phyloP scores from a whole-genome alignment of 92 coral and sea anemone species.

The Palythoa heliodiscus region DNA sequence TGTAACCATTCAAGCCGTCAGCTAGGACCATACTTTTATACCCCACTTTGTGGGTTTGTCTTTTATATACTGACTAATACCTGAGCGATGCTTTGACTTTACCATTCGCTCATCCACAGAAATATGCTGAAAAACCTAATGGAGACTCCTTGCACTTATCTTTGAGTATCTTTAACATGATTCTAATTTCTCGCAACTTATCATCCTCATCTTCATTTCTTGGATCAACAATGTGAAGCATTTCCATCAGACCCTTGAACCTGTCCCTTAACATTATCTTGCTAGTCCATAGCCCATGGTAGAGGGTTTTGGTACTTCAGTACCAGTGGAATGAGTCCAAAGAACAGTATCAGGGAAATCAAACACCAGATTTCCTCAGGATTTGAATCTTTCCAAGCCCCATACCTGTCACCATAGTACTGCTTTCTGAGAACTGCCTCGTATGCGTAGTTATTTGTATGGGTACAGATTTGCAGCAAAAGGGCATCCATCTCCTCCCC shows the following conservation, averaged over 20 bases:
- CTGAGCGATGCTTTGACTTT: conserved; percentile 35
- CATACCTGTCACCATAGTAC: conserved; percentile 40
- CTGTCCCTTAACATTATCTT: conserved; percentile 40
- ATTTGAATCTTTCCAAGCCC: conserved; percentile 34
- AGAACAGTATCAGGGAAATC: conserved; percentile 44
- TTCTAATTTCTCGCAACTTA: conserved; percentile 9
- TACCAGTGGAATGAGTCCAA: conserved; percentile 41
- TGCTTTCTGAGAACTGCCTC: conserved; percentile 28
- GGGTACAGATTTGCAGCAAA: conserved; percentile 19
- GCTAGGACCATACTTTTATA: conserved; percentile 40
- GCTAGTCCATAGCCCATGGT: conserved; percentile 39
- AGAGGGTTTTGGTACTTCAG: conserved; percentile 50
- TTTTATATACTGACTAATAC: conserved; percentile 21
- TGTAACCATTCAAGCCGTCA: conserved; percentile 29
- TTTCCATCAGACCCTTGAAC: conserved; percentile 46
- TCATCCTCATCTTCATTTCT: conserved; percentile 19
- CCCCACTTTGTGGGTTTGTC: conserved; percentile 26
- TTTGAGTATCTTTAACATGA: conserved; percentile 9
- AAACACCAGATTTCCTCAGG: conserved; percentile 13
- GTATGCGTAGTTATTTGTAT: conserved; percentile 36
- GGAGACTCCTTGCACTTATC: conserved; percentile 13
- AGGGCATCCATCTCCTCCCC: conserved; percentile 35
- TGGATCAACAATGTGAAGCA: conserved; percentile 39
- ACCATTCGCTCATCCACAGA: conserved; percentile 48
- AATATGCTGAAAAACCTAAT: conserved; percentile 31